phyloP scores from a whole-genome alignment of 2,797 vertebrate genomes.

The Odontamblyopus lacepedii region DNA sequence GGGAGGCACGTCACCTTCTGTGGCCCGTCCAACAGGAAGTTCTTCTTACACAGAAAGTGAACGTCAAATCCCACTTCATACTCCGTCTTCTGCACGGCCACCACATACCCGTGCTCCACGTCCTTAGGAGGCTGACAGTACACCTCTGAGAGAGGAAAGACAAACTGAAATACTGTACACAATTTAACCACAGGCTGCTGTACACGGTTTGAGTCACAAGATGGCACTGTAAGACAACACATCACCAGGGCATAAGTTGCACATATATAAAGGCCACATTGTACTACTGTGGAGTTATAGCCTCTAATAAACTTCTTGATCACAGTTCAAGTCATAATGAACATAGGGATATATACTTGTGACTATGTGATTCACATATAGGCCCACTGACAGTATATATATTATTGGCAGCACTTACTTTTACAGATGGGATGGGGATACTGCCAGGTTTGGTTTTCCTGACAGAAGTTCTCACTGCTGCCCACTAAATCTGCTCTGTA shows the following conservation, averaged over 20 bases:
- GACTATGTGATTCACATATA: background rate
- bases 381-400: conserved; percentile 9
- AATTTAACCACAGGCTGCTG: conserved; percentile 14
- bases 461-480: conserved; percentile 79
- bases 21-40: conserved; percentile 80
- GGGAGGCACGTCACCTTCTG: conserved; percentile 78
- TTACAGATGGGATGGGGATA: conserved; percentile 80
- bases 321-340: background rate
- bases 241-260: background rate
- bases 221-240: conserved; percentile 44
- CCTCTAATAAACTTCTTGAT: conserved; percentile 1
- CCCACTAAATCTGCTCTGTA: conserved; percentile 78
- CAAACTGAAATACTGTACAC: background rate
- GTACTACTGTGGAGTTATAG: conserved; percentile 9
- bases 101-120: conserved; percentile 79
- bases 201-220: conserved; percentile 53
- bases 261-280: conserved; percentile 13
- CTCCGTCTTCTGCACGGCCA: conserved; percentile 81
- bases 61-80: conserved; percentile 82
- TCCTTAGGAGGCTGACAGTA: conserved; percentile 76
- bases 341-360: background rate
- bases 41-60: conserved; percentile 84
- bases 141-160: conserved; percentile 61
- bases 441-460: conserved; percentile 80
- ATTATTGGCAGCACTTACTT: conserved; percentile 68